Evolutionary conservation across 2,113 vertebrate species (phyloP).

Genomic region (Ophiodon elongatus): DNA sequence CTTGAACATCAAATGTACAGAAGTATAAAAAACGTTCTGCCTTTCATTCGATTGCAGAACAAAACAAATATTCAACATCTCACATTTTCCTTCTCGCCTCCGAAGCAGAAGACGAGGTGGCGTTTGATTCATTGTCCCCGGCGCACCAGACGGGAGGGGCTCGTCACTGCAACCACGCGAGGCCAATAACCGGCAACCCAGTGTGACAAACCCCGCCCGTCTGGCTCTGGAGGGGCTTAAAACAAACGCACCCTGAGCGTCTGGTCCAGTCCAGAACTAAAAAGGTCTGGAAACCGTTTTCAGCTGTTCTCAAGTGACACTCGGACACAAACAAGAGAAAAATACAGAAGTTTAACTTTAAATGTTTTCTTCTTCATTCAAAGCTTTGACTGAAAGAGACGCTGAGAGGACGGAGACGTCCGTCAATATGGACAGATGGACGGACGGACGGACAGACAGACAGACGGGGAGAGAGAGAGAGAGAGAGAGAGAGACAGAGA

Average conservation of each 20-base stretch:
- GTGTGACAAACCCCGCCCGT: neutral
- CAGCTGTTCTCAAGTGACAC: no score
- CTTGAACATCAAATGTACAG: neutral
- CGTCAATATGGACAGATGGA: no score
- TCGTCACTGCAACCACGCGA: neutral
- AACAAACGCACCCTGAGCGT: neutral
- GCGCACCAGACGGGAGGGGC: neutral
- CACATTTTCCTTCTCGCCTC: neutral
- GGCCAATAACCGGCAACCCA: neutral
- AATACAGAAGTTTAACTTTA: no score
- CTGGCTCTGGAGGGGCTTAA: constrained; percentile 5
- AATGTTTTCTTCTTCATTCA: no score
- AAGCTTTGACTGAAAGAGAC: no score
- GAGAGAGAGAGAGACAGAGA: no score
- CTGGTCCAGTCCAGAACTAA: no score
- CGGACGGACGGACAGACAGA: no score
- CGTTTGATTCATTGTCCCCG: neutral
- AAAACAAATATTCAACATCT: neutral
- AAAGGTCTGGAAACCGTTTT: no score
- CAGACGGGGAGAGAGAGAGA: no score
- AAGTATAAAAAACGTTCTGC: neutral
- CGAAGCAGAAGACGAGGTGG: neutral
- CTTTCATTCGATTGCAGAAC: neutral
- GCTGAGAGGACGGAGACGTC: no score
- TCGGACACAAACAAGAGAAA: no score